Percentiles rank a stretch among this genome's conserved stretches.
phyloP scores from a whole-genome alignment of 2,797 vertebrate species.

The Pantherophis vulpinus region DNA sequence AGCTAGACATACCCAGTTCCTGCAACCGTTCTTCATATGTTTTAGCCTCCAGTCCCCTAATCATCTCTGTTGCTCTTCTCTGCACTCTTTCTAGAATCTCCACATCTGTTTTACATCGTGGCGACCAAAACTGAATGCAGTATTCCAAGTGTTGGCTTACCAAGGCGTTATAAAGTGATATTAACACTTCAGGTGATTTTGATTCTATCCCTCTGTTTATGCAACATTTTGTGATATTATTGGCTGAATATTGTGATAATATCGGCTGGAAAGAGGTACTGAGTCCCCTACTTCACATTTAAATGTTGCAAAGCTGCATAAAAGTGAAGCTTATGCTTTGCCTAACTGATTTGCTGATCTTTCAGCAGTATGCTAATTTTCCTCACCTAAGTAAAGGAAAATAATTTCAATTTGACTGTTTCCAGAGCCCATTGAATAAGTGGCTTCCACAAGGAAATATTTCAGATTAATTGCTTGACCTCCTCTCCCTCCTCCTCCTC shows the following conservation, averaged over 20 bases:
- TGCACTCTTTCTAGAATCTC: too few species aligned
- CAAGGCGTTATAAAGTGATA: too few species aligned
- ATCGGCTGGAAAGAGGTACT: not conserved
- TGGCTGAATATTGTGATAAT: not conserved
- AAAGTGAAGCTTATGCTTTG: not conserved
- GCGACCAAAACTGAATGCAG: too few species aligned
- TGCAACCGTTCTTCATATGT: too few species aligned
- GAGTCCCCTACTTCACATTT: not conserved
- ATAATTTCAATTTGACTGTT: not conserved
- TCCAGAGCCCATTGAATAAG: conserved; percentile 50
- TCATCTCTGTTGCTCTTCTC: too few species aligned
- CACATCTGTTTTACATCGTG: too few species aligned
- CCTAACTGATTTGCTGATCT: not conserved
- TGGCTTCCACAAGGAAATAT: conserved; percentile 65
- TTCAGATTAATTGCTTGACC: conserved; percentile 68
- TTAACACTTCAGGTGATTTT: too few species aligned
- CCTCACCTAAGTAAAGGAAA: not conserved
- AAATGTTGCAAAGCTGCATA: not conserved
- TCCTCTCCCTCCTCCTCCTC: too few species aligned
- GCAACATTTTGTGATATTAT: not conserved
- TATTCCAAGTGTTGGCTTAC: too few species aligned
- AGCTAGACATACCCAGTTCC: too few species aligned
- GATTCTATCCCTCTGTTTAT: too few species aligned
- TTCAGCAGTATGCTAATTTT: not conserved
- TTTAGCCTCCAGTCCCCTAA: too few species aligned